Percentiles rank a stretch among this genome's conserved stretches.
Evolutionary conservation across 37 sponge, comb jelly and placozoan genomes (phyloP).

Genomic region (Aphrocallistes beatrix): DNA sequence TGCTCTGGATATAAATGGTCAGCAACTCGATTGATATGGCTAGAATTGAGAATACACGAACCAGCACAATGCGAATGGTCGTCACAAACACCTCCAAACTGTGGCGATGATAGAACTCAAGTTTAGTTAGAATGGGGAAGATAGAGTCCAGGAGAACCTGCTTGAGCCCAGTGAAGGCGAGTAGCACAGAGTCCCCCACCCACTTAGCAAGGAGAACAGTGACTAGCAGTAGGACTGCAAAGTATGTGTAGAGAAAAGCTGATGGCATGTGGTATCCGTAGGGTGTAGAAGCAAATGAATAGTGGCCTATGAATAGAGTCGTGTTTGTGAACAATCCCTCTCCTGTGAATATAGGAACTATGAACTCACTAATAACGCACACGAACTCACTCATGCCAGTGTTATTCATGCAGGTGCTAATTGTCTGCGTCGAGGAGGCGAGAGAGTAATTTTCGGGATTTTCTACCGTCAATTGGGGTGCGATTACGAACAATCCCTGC

Average conservation of each 20-base stretch:
- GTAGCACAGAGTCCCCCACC: background rate
- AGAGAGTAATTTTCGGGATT: background rate
- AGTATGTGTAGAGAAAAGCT: background rate
- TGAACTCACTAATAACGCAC: background rate
- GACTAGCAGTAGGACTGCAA: background rate
- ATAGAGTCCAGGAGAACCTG: background rate
- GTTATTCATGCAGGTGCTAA: background rate
- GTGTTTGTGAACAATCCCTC: background rate
- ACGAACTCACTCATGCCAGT: background rate
- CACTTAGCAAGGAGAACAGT: background rate
- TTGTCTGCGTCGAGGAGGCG: background rate
- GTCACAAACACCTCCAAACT: background rate
- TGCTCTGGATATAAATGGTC: background rate
- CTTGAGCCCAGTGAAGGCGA: background rate
- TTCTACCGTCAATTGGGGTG: background rate
- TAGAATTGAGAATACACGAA: background rate
- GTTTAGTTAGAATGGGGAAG: background rate
- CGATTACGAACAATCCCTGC: background rate
- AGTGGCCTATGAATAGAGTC: background rate
- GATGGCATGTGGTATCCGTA: slow-evolving; percentile 14
- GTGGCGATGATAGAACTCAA: background rate
- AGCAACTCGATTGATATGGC: slow-evolving; percentile 2
- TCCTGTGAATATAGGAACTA: background rate
- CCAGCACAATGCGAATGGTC: background rate
- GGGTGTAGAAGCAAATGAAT: background rate